Conservation (phyloP, 2,888 invertebrate genomes). For the Melitaea athalia region DNA sequence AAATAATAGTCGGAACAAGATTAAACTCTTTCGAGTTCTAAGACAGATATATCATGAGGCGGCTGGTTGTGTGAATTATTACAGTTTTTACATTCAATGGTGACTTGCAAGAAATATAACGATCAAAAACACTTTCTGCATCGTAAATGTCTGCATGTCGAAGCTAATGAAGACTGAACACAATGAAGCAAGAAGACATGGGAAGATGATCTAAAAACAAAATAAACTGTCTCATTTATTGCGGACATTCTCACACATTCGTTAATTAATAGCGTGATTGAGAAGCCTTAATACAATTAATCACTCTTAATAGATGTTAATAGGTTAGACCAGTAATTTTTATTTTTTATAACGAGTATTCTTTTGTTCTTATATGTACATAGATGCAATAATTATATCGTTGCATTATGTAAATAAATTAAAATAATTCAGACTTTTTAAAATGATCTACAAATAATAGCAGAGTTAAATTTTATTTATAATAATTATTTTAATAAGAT, state of each 20-base stretch:
- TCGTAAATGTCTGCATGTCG: conserved; percentile 33
- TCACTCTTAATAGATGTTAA: conserved; percentile 45
- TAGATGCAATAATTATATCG: no score
- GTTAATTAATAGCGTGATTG: conserved; percentile 57
- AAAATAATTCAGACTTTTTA: no score
- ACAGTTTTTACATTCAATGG: conserved; percentile 19
- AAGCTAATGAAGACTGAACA: conserved; percentile 39
- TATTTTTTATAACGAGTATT: not conserved
- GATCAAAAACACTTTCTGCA: conserved; percentile 31
- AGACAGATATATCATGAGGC: conserved; percentile 6
- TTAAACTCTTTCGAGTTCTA: conserved; percentile 1
- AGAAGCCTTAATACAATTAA: conserved; percentile 53
- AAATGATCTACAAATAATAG: no score
- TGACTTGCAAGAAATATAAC: conserved; percentile 21
- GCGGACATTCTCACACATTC: conserved; percentile 59
- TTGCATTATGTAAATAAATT: no score
- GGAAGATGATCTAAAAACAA: conserved; percentile 44
- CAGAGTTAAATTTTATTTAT: no score
- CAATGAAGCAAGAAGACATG: conserved; percentile 44
- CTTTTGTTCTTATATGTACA: not conserved
- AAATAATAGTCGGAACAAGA: conserved; percentile 1
- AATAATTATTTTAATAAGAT: no score
- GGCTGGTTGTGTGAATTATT: conserved; percentile 14
- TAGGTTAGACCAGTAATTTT: conserved; percentile 17
- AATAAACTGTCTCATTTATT: conserved; percentile 48